Percentiles rank a stretch among this genome's conserved stretches.
Evolutionary conservation across 2,888 invertebrate species (phyloP).

Genomic region (Gasteruption jaculator): DNA sequence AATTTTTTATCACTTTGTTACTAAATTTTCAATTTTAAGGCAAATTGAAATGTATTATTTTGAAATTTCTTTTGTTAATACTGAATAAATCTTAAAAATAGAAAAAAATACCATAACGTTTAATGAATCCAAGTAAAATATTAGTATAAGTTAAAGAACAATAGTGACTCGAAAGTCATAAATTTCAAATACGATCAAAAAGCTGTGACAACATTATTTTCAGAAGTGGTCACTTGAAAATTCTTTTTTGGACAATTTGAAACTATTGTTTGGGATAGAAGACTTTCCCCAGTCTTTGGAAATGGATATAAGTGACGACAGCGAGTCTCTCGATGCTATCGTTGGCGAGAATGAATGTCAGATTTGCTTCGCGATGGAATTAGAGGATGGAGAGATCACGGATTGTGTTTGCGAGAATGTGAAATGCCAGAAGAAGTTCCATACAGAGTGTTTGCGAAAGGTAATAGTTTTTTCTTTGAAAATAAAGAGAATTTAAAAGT

Average conservation of each 20-base stretch:
- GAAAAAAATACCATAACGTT: no score
- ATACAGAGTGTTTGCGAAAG: conserved; percentile 38
- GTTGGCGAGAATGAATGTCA: conserved; percentile 42
- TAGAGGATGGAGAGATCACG: conserved; percentile 32
- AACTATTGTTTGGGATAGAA: conserved; percentile 33
- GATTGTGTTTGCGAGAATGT: conserved; percentile 41
- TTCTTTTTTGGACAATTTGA: conserved; percentile 35
- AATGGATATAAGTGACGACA: conserved; percentile 4
- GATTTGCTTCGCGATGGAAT: conserved; percentile 41
- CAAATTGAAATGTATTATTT: neutral
- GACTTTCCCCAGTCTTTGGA: conserved; percentile 34
- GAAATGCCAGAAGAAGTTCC: conserved; percentile 41
- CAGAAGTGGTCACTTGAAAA: conserved; percentile 40
- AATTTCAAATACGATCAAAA: no score
- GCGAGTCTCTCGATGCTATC: conserved; percentile 23
- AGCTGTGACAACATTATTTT: conserved; percentile 17
- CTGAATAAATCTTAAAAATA: neutral
- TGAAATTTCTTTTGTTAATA: conserved; percentile 8
- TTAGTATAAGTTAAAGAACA: no score
- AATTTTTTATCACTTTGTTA: conserved; percentile 7
- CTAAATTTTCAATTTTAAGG: conserved; percentile 2
- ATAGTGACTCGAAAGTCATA: no score
- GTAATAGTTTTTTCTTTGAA: conserved; percentile 26
- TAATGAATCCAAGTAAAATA: no score
- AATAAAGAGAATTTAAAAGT: neutral